Conservation (phyloP, 2,797 vertebrate genomes). For the Alca torda region DNA sequence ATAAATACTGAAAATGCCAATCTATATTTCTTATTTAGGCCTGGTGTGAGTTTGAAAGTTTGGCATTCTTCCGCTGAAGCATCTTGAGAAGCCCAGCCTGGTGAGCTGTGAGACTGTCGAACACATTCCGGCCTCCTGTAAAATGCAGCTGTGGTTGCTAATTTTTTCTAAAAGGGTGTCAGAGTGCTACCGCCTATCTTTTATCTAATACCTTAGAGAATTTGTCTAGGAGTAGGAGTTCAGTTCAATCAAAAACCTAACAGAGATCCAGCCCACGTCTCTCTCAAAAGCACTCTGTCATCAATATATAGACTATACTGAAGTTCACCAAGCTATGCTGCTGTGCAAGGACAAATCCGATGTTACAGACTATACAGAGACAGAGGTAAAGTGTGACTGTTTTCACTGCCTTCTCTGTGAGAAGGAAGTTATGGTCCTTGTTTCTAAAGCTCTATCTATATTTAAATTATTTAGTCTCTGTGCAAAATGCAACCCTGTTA, state of each 20-base stretch:
- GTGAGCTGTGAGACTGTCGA: not conserved
- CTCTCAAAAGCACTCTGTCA: not conserved
- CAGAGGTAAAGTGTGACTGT: not conserved
- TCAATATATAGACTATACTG: not conserved
- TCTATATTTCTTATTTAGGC: not conserved
- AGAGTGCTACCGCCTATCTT: not conserved
- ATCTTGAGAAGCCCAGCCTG: not conserved
- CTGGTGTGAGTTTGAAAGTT: not conserved
- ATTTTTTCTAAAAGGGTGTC: not conserved
- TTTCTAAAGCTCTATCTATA: not conserved
- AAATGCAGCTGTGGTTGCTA: not conserved
- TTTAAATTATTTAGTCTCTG: not conserved
- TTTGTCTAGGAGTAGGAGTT: conserved; percentile 5
- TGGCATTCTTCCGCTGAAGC: not conserved
- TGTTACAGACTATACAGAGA: not conserved
- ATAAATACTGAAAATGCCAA: not conserved
- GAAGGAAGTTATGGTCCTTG: not conserved
- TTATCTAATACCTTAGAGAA: not conserved
- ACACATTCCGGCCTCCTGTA: not conserved
- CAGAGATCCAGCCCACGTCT: not conserved
- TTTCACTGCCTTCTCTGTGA: not conserved
- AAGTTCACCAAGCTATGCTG: not conserved
- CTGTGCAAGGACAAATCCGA: not conserved
- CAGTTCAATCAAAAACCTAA: conserved; percentile 2
- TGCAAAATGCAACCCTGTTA: not conserved